Evolutionary conservation across 2,797 vertebrate genomes (phyloP), one percentile per base, ranked within the genome.

Genomic region (Astyanax mexicanus): DNA sequence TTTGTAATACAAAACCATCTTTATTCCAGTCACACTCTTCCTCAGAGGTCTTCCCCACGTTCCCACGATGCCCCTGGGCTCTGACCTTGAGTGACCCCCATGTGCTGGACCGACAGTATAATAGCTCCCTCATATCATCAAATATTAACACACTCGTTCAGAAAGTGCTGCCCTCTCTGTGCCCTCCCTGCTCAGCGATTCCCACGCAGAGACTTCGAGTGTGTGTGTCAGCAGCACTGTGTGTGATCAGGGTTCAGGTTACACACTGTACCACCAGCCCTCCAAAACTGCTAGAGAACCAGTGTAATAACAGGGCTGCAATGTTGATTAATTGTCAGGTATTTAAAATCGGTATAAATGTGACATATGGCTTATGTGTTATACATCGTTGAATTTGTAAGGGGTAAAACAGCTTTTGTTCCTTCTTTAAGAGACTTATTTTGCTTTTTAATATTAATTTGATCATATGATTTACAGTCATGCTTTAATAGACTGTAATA

Each of bases 101-200:
- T 40, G 6, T 42, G 38, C 66, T 27, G 11, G 21, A 32, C 21
- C 51, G 23, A 8, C 37, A 7, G 7, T 83, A 64, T 73, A 81
- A 82, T 66, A 60, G 57, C 55, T 65, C 72, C 6, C 42, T 66
- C 52, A 74, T 7, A 25, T 83, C 79, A 81, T 86, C 64, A 81
- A 83, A 82, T 80, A 80, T 78, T 77, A 73, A 78, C 68, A 42
- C 49, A 42, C 32, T 60, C 35, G 4, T 60, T 75, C 61, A 44
- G 61, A 44, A 35, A 55, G 71, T 27, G 73, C 66, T 79, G 47
- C 52, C 49, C 54, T 55, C 6, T 57, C 37, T 62, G 5, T 65
- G 54, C 54, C 54, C 54, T 57, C 47, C 23, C 10, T 29, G 37
- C 23, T 74, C 72, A 66, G 61, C 61, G 0, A 47, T 72, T 60